phyloP scores from a whole-genome alignment of 2,113 vertebrate genomes.

The Lates calcarifer region DNA sequence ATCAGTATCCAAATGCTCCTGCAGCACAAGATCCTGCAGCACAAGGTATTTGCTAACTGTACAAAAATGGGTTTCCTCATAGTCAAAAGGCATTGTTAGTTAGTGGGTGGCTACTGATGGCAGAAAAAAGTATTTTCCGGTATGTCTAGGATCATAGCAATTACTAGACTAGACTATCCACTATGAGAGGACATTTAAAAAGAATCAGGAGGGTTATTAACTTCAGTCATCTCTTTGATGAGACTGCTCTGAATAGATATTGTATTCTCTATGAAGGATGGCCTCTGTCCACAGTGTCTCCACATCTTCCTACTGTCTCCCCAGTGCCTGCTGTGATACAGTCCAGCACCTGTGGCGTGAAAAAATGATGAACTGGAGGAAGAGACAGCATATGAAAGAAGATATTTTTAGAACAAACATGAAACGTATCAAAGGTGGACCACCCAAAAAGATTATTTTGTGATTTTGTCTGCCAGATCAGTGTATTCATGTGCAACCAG shows the following conservation, averaged over 20 bases:
- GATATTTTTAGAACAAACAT: neutral
- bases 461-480: neutral
- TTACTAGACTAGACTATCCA: no score
- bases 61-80: neutral
- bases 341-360: neutral
- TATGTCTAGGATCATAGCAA: neutral
- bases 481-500: neutral
- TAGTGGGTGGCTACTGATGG: neutral
- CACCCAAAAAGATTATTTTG: neutral
- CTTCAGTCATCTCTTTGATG: slow-evolving; percentile 2
- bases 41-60: neutral
- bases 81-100: neutral
- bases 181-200: neutral
- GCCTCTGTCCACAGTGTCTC: neutral
- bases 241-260: slow-evolving; percentile 4
- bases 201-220: slow-evolving; percentile 11
- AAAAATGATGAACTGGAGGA: neutral
- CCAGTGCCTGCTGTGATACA: slow-evolving; percentile 11
- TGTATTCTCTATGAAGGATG: neutral
- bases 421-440: neutral
- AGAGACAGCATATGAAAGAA: neutral
- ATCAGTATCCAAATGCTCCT: neutral
- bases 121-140: neutral
- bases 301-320: slow-evolving; percentile 2
- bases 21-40: neutral